phyloP scores from a whole-genome alignment of 2,888 invertebrate genomes.

The Leucophenga montana region DNA sequence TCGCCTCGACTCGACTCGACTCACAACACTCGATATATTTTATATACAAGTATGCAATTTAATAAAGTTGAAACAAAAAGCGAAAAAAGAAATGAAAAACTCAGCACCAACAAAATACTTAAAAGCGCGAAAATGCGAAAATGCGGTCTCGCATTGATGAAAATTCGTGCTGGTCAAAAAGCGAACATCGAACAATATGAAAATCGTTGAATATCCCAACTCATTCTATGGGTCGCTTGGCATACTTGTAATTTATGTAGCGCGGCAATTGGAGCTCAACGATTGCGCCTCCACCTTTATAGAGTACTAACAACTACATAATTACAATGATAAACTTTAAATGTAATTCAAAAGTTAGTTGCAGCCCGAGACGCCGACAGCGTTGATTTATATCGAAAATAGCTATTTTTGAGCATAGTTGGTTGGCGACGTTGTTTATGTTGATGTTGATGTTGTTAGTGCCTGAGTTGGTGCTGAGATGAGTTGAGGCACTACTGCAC shows the following conservation, averaged over 20 bases:
- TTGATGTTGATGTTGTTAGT: too few relatives aligned
- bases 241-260: conserved; percentile 49
- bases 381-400: neutral
- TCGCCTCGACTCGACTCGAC: too few relatives aligned
- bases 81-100: conserved; percentile 12
- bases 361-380: neutral
- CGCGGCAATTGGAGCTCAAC: conserved; percentile 65
- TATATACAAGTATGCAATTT: too few relatives aligned
- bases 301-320: conserved; percentile 18
- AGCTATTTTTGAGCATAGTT: too few relatives aligned
- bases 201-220: neutral
- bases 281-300: conserved; percentile 33
- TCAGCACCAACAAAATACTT: conserved; percentile 45
- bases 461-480: too few relatives aligned
- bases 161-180: neutral
- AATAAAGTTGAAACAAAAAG: neutral
- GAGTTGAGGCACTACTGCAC: neutral
- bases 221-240: conserved; percentile 26
- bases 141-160: neutral
- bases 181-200: too few relatives aligned
- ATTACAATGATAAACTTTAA: conserved; percentile 22
- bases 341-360: too few relatives aligned
- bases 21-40: too few relatives aligned
- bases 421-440: too few relatives aligned
- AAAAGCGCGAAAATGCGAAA: conserved; percentile 9